phyloP scores from a whole-genome alignment of 2,113 vertebrate species.

The Patagioenas fasciata region DNA sequence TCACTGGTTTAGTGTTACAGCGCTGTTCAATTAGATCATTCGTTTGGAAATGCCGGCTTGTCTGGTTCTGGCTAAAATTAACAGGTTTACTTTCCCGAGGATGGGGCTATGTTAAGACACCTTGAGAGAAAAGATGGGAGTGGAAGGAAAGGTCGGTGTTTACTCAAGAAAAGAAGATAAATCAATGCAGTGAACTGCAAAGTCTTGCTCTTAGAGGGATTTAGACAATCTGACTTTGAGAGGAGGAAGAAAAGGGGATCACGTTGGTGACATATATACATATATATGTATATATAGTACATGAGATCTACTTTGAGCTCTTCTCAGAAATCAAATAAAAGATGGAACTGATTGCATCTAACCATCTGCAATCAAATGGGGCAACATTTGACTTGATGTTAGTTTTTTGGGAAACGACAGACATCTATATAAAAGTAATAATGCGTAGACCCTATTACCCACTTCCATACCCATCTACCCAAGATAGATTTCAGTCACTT shows the following conservation, averaged over 20 bases:
- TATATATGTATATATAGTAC: not conserved
- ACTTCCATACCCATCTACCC: not conserved
- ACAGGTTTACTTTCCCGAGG: not conserved
- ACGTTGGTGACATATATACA: not conserved
- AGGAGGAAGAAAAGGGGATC: not conserved
- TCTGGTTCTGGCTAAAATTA: not conserved
- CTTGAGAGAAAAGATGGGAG: not conserved
- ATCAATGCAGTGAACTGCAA: not conserved
- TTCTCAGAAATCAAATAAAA: not conserved
- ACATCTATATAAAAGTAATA: not conserved
- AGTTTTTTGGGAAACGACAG: not conserved
- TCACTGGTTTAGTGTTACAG: not conserved
- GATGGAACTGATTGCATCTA: not conserved
- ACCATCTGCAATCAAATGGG: not conserved
- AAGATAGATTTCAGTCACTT: rapidly evolving
- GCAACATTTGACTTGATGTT: not conserved
- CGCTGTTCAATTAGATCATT: not conserved
- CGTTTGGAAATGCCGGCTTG: not conserved
- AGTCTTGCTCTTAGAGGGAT: not conserved
- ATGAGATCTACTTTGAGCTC: not conserved
- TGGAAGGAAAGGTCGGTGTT: not conserved
- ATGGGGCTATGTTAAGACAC: not conserved
- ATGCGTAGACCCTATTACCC: not conserved
- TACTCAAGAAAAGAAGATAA: not conserved
- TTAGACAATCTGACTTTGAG: not conserved